Percentiles rank a stretch among this genome's conserved stretches.
Conservation (phyloP, 2,113 vertebrate species). For the Nerophis ophidion region DNA sequence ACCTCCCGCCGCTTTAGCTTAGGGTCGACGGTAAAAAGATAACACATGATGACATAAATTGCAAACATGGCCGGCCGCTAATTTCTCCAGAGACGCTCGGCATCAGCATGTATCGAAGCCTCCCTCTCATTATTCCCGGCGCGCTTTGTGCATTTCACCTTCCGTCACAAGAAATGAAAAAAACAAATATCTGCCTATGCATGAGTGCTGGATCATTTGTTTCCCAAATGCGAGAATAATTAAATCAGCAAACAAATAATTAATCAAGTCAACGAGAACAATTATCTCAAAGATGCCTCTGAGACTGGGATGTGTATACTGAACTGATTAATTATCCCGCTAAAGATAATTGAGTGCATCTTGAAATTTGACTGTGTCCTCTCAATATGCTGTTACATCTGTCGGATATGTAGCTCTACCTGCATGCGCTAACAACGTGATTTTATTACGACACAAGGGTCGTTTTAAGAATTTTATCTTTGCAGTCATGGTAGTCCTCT, state of each 20-base stretch:
- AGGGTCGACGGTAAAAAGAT: conserved; percentile 15
- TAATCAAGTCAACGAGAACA: conserved; percentile 80
- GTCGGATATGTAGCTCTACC: conserved; percentile 1
- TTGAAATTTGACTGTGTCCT: conserved; percentile 57
- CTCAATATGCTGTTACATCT: conserved; percentile 21
- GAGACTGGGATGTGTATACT: conserved; percentile 73
- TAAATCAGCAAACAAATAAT: conserved; percentile 81
- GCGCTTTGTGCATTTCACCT: conserved; percentile 18
- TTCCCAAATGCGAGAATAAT: conserved; percentile 75
- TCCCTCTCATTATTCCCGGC: neutral
- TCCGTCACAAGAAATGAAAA: conserved; percentile 8
- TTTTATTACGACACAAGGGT: conserved; percentile 1
- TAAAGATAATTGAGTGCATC: conserved; percentile 72
- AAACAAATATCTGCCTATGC: conserved; percentile 16
- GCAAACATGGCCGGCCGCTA: conserved; percentile 16
- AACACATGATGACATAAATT: conserved; percentile 28
- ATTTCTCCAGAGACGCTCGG: conserved; percentile 28
- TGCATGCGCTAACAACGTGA: neutral
- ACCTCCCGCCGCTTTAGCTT: conserved; percentile 44
- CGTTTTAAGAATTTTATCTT: conserved; percentile 12
- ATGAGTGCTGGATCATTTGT: conserved; percentile 56
- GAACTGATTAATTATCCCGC: conserved; percentile 77
- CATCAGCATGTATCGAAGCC: conserved; percentile 2
- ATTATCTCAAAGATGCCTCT: conserved; percentile 77
- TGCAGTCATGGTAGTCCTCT: neutral